Percentiles rank a stretch among this genome's conserved stretches.
Conservation (phyloP, 2,888 invertebrate species). For the Tinea pellionella region DNA sequence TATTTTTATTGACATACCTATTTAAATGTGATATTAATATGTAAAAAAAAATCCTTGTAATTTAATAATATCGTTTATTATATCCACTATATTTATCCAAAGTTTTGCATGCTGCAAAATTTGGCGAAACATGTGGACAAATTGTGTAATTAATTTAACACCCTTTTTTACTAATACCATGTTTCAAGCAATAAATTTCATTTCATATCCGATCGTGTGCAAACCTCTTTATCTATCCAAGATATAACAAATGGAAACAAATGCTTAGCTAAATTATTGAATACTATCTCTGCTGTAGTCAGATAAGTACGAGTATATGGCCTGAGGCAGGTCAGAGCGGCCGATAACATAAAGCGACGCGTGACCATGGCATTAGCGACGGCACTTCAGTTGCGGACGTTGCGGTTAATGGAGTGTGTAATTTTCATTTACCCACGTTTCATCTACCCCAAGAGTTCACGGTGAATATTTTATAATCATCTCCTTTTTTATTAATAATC, state of each 20-base stretch:
- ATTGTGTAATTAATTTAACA: no score
- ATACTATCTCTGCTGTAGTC: neutral
- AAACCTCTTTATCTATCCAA: neutral
- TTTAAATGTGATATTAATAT: no score
- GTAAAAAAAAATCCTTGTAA: no score
- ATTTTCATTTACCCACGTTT: neutral
- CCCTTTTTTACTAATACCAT: no score
- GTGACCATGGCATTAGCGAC: constrained; percentile 13
- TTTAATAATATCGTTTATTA: no score
- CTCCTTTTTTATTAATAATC: neutral
- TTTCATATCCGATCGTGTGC: neutral
- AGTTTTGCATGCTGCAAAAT: no score
- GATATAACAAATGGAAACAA: neutral
- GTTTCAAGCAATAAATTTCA: no score
- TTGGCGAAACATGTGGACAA: no score
- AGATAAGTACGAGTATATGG: constrained; percentile 9
- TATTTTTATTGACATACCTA: no score
- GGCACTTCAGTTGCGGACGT: neutral
- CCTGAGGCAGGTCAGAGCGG: constrained; percentile 3
- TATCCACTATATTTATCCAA: no score
- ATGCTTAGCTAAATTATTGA: neutral
- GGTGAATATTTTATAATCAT: neutral
- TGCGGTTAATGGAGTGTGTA: constrained; percentile 3
- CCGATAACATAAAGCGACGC: constrained; percentile 3
- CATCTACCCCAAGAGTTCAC: neutral